Conservation (phyloP, 2,888 invertebrate species). For the Rhopalosiphum nymphaeae region DNA sequence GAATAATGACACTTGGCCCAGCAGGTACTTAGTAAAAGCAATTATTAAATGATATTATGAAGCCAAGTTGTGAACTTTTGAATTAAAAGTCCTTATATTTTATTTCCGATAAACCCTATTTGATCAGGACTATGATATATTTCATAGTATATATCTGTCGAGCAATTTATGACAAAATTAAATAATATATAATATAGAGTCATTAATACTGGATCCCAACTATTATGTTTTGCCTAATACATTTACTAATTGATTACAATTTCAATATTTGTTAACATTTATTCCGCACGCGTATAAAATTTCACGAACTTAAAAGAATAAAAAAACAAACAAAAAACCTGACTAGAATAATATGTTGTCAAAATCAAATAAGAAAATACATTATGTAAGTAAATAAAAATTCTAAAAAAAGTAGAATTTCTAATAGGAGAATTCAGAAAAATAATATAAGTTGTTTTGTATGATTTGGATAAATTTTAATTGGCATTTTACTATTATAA, state of each 20-base stretch:
- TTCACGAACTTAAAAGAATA: not conserved
- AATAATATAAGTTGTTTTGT: not conserved
- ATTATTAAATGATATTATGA: not conserved
- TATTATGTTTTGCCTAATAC: not conserved
- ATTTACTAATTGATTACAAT: not conserved
- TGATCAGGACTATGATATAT: not conserved
- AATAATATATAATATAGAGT: not conserved
- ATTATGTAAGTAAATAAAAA: not conserved
- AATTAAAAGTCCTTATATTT: not conserved
- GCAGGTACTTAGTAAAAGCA: not conserved
- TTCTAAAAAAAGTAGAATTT: not conserved
- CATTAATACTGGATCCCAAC: not conserved
- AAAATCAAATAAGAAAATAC: not conserved
- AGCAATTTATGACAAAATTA: not conserved
- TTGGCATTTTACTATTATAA: not conserved
- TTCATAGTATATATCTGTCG: not conserved
- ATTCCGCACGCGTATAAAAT: not conserved
- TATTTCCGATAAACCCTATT: not conserved
- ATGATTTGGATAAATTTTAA: not conserved
- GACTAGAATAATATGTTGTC: not conserved
- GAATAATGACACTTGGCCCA: slow-evolving; percentile 10
- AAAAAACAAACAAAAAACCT: not conserved
- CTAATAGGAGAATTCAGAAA: not conserved
- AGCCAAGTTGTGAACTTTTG: not conserved
- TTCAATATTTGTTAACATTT: not conserved